Evolutionary conservation across 1,140 invertebrate species (phyloP), one percentile per base, ranked within the genome.

Genomic region (Dendroctonus ponderosae): DNA sequence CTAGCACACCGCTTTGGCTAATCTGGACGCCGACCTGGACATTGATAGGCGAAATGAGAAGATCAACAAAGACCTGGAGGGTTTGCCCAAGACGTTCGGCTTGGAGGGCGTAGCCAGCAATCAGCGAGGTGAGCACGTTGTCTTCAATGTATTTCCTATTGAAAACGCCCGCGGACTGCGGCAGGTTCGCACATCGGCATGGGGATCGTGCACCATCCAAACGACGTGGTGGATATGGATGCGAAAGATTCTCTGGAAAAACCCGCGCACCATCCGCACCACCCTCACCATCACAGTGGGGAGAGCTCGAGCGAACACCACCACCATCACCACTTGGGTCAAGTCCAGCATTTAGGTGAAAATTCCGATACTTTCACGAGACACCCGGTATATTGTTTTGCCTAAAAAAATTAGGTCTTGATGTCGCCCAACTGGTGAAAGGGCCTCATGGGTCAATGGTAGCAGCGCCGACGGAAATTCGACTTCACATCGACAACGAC

Each of bases 361-460:
- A 26, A 26, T 26, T 26, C 26, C 26, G 3, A 26, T 26, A 26
- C 26, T 26, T 26, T 26, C 1, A 2, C 26, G 3, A 26, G 26
- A 26, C 26, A 26, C 26, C 26, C 26, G 26, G 26, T 26, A 26
- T 26, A 26, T 26, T 26, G 26, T 26, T 26, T 26, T 1, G 3
- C n/a, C n/a, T 2, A 26, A 26, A 26, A 26, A 26, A 26, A 26
- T 65, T 71, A 48, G 71, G 71, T 14, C 11, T 72, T 37, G 68
- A 74, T 41, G 66, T 74, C 37, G 76, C 72, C 5, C 78, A 78
- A 62, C 66, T 79, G 5, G 68, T 78, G 6, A 69, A 65, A 53
- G 78, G 78, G 0, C 78, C 78, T 9, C 77, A 79, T 63, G 77
- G 76, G n/a, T 76, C 75, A 56, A 67, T 79, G 58, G 76, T 78